Conservation (phyloP, 2,797 vertebrate genomes). For the Acipenser transmontanus region DNA sequence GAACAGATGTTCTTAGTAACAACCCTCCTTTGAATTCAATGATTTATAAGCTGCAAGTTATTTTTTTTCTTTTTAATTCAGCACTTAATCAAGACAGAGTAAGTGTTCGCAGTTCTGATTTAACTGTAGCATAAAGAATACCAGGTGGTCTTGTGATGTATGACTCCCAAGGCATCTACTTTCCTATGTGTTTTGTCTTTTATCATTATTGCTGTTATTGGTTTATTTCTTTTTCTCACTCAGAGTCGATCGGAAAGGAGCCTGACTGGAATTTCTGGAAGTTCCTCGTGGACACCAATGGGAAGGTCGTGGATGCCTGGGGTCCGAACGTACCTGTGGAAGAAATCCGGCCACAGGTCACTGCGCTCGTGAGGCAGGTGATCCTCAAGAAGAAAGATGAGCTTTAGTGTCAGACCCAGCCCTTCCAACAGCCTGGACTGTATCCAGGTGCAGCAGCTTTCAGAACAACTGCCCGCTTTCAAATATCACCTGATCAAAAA, state of each 20-base stretch:
- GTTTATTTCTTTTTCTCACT: constrained; percentile 1
- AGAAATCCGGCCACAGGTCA: constrained; percentile 74
- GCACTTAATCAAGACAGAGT: too few species aligned
- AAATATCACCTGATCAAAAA: too few species aligned
- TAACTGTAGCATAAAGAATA: too few species aligned
- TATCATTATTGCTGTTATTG: background rate
- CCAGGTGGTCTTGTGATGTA: too few species aligned
- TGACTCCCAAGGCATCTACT: too few species aligned
- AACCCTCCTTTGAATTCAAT: too few species aligned
- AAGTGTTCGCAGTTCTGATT: too few species aligned
- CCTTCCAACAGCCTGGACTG: too few species aligned
- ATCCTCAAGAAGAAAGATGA: constrained; percentile 88
- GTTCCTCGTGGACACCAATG: constrained; percentile 80
- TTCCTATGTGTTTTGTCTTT: constrained; percentile 5
- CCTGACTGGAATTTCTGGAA: constrained; percentile 99
- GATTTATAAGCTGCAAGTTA: background rate
- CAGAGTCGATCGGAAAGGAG: constrained; percentile 79
- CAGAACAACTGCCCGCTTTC: too few species aligned
- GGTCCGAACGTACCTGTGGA: constrained; percentile 75
- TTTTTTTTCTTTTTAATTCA: background rate
- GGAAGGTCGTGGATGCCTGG: constrained; percentile 80
- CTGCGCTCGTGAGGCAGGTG: constrained; percentile 80
- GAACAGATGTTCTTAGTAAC: too few species aligned
- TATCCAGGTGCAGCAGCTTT: too few species aligned
- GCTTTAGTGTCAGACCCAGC: constrained; percentile 53